Base-by-base conservation (phyloP, 2,888 invertebrate genomes). In the Chloromyia formosa region DNA sequence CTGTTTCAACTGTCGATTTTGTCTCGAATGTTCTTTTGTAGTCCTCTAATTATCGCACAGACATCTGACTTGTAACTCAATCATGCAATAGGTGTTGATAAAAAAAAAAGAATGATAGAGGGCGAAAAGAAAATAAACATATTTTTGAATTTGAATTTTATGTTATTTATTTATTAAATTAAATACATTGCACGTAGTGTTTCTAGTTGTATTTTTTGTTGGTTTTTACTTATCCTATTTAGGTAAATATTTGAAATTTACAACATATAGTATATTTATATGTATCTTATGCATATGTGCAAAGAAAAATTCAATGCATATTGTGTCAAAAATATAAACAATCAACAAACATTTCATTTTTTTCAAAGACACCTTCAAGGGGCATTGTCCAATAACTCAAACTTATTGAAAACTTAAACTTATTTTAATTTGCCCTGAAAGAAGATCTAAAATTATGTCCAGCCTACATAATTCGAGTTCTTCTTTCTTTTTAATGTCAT, bases 181-280 rank as follows among this genome's bases (percentile, higher is more conserved):
- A 62, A 62, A 12, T 62, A 62, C 62, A 62, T 40, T 62, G 40
- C 40, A 62, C 62, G 35, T 40, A 35, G 40, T 62, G 22, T 66
- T 22, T 66, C 2, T 66, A 49, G 45, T 64, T 64, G 45, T 27
- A 42, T 42, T n/a, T n/a, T n/a, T n/a, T n/a, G n/a, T n/a, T n/a
- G n/a, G n/a, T n/a, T 42, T 20, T 66, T 22, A 35, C n/a, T 20
- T 35, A 35, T 66, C 10, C 42, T 16, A 20, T 10, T 16, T 53
- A 53, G 10, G 56, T 56, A 35, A 62, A 64, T 64, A 64, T 64
- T 45, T 12, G 62, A 66, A 62, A 66, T 66, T 35, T 66, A 66
- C 49, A 66, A 66, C 66, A 66, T 12, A 9, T 22, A 66, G n/a
- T 22, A 22, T 49, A 62, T 66, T 62, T 62, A 49, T 49, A 42